Base-by-base conservation (phyloP, 2,113 vertebrate genomes). In the Tiliqua scincoides region DNA sequence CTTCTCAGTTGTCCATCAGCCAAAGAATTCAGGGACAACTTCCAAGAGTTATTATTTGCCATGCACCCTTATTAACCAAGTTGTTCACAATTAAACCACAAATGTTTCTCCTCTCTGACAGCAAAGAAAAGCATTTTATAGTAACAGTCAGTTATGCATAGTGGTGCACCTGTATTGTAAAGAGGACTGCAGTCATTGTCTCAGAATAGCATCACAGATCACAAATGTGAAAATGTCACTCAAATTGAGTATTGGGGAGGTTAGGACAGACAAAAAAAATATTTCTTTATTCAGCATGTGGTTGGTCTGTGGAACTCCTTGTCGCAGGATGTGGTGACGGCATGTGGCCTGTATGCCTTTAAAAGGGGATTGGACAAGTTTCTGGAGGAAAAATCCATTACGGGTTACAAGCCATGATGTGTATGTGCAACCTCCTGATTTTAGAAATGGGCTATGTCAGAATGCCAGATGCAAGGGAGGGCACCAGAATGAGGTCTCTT, bases 21-120 rank as follows among this genome's bases (percentile, higher is more conserved):
- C 90, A 94, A 94, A 91, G 90, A 93, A 96, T 93, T 70, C 67
- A 68, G 88, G 85, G 87, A 91, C 88, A 92, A 93, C 90, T 94
- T 86, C 88, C 82, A 93, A 92, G 86, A 93, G 86, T 54, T 89
- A 77, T 89, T 90, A n/a, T 93, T 83, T 88, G 92, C 85, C 91
- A 95, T 87, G 35, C 84, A 89, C 88, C 71, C 93, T 89, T 85
- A 2, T 83, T 90, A 62, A 84, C 79, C 82, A 79, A 94, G 89
- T 89, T 95, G 95, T 94, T 81, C 92, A 88, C 87, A 77, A 87
- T 86, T 93, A 91, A 86, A 92, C 88, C 93, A 94, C 89, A 93
- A 79, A 81, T 37, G 4, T n/a, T 75, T 48, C 87, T 88, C 65
- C 71, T 86, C 72, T 91, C 88, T 89, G 73, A 48, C 87, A 91